Base-by-base conservation (phyloP, 2,888 invertebrate species). In the Caenorhabditis zanzibari region DNA sequence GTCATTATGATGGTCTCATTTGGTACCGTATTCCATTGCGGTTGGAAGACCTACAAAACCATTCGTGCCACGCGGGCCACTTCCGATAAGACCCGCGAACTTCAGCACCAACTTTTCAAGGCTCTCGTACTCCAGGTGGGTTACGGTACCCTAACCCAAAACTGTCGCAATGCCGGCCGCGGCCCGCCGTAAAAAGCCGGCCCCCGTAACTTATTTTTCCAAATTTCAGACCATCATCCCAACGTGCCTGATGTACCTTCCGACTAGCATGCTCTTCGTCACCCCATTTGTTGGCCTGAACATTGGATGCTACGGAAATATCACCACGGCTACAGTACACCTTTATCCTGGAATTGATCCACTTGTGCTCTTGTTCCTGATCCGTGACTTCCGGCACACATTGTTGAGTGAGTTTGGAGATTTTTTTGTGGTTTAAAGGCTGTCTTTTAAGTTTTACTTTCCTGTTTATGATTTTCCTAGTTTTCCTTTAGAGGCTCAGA, bases 211-310 rank as follows among this genome's bases (percentile, higher is more conserved):
- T n/a, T n/a, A n/a, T n/a, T n/a, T n/a, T n/a, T n/a, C n/a, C n/a
- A n/a, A 24, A 10, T 38, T 83, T 3, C 81, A 84, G 73, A 84
- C 84, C 5, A 28, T 73, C 12, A 81, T 81, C 32, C 84, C 84
- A 5, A 56, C 73, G 0, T 28, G 56, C 22, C 52, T 84, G 14
- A 80, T 81, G 75, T 84, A 84, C 35, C 44, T 84, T 0, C 77
- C 84, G 3, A 69, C 76, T 2, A 77, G 74, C 12, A 81, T 81
- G 75, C 58, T 84, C n/a, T 81, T 84, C 22, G 66, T 84, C 0
- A 58, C 71, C 22, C 84, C 84, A 14, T 81, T 84, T 49, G 32
- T 84, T 1, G 73, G 76, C 0, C 19, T 81, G 28, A 69, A 81
- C 22, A 56, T 84, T 10, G 68, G 74, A 16, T 74, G 61, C 38